These are phyloP conservation scores for Sternarchorhynchus goeldii DNA, from an alignment of 2,797 vertebrate genomes.

Conservation along the genomic window DNA sequence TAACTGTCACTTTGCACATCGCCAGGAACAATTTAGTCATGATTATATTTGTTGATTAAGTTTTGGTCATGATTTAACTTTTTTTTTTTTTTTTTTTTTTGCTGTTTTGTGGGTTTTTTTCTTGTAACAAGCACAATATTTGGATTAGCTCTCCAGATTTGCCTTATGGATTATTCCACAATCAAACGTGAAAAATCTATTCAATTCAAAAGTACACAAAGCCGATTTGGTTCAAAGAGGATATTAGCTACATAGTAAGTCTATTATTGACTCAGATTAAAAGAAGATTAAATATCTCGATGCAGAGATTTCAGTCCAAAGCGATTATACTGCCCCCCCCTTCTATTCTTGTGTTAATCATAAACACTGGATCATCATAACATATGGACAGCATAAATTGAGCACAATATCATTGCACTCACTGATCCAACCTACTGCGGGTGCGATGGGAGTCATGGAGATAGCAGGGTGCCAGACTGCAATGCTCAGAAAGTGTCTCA, in stretches of 20 bases:
- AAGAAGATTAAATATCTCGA: constrained; percentile 29
- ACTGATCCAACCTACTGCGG: constrained; percentile 3
- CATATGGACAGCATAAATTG: neutral
- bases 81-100: too few relatives aligned
- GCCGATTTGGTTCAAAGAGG: constrained; percentile 2
- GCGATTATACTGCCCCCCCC: neutral
- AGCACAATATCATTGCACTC: neutral
- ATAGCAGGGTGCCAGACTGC: constrained; percentile 31
- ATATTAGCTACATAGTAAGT: constrained; percentile 31
- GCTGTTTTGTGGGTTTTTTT: too few relatives aligned
- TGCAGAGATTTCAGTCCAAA: constrained; percentile 14
- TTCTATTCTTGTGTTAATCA: neutral
- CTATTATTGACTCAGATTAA: constrained; percentile 34
- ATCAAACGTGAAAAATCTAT: constrained; percentile 12
- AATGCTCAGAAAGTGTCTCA: constrained; percentile 19
- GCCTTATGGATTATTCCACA: constrained; percentile 1
- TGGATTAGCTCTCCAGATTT: neutral
- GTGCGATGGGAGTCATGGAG: constrained; percentile 11
- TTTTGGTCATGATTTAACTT: too few relatives aligned
- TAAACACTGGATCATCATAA: neutral
- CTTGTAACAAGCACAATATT: too few relatives aligned
- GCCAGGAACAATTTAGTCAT: too few relatives aligned
- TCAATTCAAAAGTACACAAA: neutral
- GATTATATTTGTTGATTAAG: too few relatives aligned
- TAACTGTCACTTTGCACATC: too few relatives aligned